phyloP scores from a whole-genome alignment of 1,140 invertebrate genomes.

The Asbolus verrucosus region DNA sequence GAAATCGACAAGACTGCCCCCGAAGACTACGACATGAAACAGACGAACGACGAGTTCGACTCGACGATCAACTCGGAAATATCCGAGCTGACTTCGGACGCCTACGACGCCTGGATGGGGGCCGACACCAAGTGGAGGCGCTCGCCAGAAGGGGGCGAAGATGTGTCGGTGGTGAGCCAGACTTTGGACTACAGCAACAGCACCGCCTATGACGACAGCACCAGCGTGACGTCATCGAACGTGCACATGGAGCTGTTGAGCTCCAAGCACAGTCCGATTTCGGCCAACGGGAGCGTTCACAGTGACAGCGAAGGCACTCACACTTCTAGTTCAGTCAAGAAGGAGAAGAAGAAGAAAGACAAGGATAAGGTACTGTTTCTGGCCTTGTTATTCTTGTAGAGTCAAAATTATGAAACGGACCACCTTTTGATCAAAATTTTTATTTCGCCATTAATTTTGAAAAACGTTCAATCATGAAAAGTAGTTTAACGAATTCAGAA shows the following conservation, averaged over 20 bases:
- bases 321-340: conserved; percentile 62
- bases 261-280: conserved; percentile 66
- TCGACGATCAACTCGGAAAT: conserved; percentile 65
- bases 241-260: conserved; percentile 69
- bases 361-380: conserved; percentile 62
- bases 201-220: conserved; percentile 66
- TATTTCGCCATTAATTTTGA: no score
- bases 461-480: no score
- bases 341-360: conserved; percentile 71
- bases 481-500: no score
- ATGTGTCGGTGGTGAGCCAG: conserved; percentile 67
- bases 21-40: conserved; percentile 61
- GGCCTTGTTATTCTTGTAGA: neutral
- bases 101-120: conserved; percentile 70
- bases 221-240: conserved; percentile 70
- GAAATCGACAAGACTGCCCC: conserved; percentile 58
- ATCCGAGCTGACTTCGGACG: conserved; percentile 68
- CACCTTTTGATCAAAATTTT: no score
- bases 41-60: conserved; percentile 67
- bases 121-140: conserved; percentile 71
- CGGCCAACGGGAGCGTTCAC: conserved; percentile 66
- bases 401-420: no score
- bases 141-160: conserved; percentile 74
- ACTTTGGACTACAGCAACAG: conserved; percentile 69
- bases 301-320: conserved; percentile 62